Evolutionary conservation across 1,140 invertebrate species (phyloP), one percentile per base, ranked within the genome.

Genomic region (Pararge aegeria): DNA sequence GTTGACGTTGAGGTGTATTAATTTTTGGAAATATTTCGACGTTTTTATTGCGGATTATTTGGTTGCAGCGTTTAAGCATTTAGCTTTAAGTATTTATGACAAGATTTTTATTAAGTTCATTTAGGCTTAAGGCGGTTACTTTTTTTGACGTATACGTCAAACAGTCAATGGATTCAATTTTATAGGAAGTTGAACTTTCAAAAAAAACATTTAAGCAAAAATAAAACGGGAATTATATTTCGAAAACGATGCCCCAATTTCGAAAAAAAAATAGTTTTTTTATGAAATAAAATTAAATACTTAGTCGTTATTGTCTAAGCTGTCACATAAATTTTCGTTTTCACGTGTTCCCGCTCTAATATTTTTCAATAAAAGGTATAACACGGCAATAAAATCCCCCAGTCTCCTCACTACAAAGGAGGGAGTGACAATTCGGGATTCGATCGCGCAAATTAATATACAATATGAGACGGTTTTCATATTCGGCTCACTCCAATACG

Each of bases 401-500:
- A 21, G 19, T 54, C 61, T 34, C 59, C 44, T 50, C 48, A 60
- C 56, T 69, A 68, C 61, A 68, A 65, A 68, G 63, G 54, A 68
- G 63, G 54, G 65, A 57, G 68, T 64, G 68, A 70, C 68, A 67
- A 66, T 66, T 54, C 63, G 54, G 60, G 62, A 67, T 66, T 66
- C 68, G 68, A 74, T 74, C 66, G 62, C 55, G 61, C 55, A 73
- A 83, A 78, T 79, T 78, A 78, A 83, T 78, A 81, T 76, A 81
- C 77, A 81, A 81, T 78, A 80, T 70, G 61, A 77, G 70, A 70
- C 73, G 66, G 62, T 67, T 74, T 78, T 70, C 72, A 78, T 76
- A 77, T 79, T 78, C 80, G 46, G 46, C 46, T 61, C 70, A 80
- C 80, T 83, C 77, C 85, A 88, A 88, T 87, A 88, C 84, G 80